These are phyloP conservation scores for Gymnorhina tibicen DNA, from an alignment of 2,113 vertebrate genomes.

Conservation along the genomic window DNA sequence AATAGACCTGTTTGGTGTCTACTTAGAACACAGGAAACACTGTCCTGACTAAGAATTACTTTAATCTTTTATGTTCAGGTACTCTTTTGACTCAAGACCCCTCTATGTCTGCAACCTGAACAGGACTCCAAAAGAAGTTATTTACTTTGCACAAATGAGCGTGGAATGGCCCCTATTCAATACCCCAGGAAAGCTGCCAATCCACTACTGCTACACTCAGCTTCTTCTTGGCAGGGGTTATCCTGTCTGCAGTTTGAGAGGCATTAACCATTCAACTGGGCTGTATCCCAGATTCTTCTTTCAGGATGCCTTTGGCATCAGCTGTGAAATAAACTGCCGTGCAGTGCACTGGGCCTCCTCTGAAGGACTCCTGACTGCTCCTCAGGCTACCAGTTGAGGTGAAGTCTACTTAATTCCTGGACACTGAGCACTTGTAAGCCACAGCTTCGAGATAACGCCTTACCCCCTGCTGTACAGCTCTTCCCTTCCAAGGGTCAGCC, in stretches of 20 bases:
- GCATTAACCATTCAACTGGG: not conserved
- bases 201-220: not conserved
- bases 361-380: not conserved
- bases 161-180: accelerated
- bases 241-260: not conserved
- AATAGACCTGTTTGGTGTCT: not conserved
- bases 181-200: not conserved
- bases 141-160: not conserved
- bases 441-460: not conserved
- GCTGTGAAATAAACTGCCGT: not conserved
- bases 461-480: not conserved
- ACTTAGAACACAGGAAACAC: not conserved
- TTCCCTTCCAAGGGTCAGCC: not conserved
- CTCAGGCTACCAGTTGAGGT: not conserved
- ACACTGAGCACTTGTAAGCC: not conserved
- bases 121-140: not conserved
- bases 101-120: not conserved
- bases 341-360: not conserved
- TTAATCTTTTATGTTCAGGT: not conserved
- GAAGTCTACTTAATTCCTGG: not conserved
- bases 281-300: not conserved
- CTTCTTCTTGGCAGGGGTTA: not conserved
- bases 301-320: not conserved
- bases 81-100: not conserved
- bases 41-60: not conserved